Conservation (phyloP, 2,888 invertebrate genomes). For the Drosophila planitibia region DNA sequence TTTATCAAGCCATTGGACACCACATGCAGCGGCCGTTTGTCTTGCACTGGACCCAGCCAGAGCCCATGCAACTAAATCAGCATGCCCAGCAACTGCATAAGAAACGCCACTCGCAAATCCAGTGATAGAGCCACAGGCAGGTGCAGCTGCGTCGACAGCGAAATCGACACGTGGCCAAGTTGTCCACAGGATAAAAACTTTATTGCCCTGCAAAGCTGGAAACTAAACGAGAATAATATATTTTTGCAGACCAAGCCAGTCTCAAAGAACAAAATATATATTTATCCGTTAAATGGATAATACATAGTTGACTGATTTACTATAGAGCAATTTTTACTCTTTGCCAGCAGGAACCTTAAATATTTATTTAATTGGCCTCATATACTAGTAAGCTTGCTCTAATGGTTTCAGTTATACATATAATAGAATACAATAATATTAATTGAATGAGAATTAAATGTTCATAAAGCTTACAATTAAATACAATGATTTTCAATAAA, state of each 20-base stretch:
- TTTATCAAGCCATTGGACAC: slow-evolving; percentile 77
- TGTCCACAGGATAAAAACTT: background rate
- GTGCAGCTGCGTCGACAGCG: background rate
- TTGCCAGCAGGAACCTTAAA: background rate
- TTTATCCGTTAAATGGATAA: background rate
- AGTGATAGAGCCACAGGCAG: background rate
- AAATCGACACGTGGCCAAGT: slow-evolving; percentile 13
- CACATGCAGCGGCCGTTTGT: slow-evolving; percentile 77
- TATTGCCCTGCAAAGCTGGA: background rate
- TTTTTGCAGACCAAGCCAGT: background rate
- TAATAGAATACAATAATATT: background rate
- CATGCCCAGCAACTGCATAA: slow-evolving; percentile 30
- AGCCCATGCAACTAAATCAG: slow-evolving; percentile 52
- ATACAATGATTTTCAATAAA: background rate
- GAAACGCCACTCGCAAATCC: background rate
- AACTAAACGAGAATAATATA: background rate
- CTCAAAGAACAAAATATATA: background rate
- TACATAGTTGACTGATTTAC: background rate
- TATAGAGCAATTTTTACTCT: background rate
- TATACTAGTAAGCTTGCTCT: background rate
- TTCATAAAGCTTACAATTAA: background rate
- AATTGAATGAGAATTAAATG: background rate
- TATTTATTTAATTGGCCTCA: too few relatives aligned
- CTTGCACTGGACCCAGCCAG: slow-evolving; percentile 68
- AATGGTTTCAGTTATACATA: background rate